phyloP scores from a whole-genome alignment of 2,888 invertebrate genomes.

The Nasonovia ribisnigri region DNA sequence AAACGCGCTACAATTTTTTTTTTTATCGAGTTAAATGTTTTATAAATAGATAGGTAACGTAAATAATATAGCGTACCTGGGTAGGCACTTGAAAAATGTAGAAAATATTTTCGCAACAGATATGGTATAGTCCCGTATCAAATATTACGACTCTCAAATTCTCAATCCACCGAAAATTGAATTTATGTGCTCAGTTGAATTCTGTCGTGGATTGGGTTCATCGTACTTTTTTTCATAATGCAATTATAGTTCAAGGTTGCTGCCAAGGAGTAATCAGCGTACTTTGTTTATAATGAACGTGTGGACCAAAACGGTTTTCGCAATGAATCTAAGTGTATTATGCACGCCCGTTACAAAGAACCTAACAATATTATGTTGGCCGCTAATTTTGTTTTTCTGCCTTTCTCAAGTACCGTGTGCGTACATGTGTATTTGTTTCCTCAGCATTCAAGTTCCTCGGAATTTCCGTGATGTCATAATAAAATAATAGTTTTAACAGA shows the following conservation, averaged over 20 bases:
- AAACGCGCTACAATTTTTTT: background rate
- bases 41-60: background rate
- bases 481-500: background rate
- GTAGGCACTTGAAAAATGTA: background rate
- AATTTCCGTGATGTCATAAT: background rate
- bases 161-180: background rate
- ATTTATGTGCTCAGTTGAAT: background rate
- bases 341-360: background rate
- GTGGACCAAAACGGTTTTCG: conserved; percentile 49
- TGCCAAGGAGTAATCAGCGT: conserved; percentile 22
- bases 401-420: background rate
- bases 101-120: background rate
- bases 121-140: background rate
- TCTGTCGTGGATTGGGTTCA: conserved; percentile 27
- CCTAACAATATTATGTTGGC: background rate
- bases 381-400: background rate
- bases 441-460: background rate
- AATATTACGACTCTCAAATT: background rate
- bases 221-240: conserved; percentile 48
- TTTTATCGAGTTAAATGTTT: background rate
- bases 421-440: background rate
- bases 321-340: conserved; percentile 8
- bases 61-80: background rate
- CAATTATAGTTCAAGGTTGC: conserved; percentile 60
- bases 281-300: conserved; percentile 44